Base-by-base conservation (phyloP, 2,797 vertebrate species). In the Thalassophryne amazonica region DNA sequence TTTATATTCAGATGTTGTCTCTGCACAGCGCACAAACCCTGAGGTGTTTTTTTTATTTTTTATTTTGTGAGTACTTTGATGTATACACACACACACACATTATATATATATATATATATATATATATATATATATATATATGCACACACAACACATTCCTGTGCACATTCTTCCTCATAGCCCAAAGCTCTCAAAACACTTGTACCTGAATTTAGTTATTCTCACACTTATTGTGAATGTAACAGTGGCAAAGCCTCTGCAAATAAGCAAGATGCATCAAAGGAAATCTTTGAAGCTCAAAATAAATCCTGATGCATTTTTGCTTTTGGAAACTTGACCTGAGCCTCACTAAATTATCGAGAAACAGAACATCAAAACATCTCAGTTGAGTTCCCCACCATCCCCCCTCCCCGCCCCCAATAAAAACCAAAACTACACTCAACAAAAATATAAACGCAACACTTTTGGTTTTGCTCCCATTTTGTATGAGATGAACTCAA, bases 341-440 rank as follows among this genome's bases (percentile, higher is more conserved):
- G 29, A 71, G 33, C 29, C 34, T 58, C 36, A 21, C 41, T 32
- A 31, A 57, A 58, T 18, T 13, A n/a, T 46, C 64, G 56, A 21
- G 22, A 72, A 72, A 78, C 60, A 78, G 49, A 68, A 49, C 46
- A 54, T 11, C 7, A 55, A n/a, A n/a, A 40, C 51, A 65, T 60
- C 49, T 57, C 31, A 10, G 39, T 4, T 8, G 16, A 7, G 65
- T 66, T n/a, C n/a, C n/a, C n/a, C n/a, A n/a, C n/a, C n/a, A n/a
- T n/a, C n/a, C n/a, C n/a, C n/a, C n/a, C n/a, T n/a, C n/a, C n/a
- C n/a, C n/a, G n/a, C n/a, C n/a, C n/a, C n/a, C n/a, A n/a, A n/a
- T n/a, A n/a, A n/a, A n/a, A n/a, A n/a, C n/a, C n/a, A n/a, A n/a
- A n/a, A n/a, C n/a, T n/a, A n/a, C n/a, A n/a, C n/a, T n/a, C n/a